Base-by-base conservation (phyloP, 2,113 vertebrate genomes). In the Pygoscelis antarcticus region DNA sequence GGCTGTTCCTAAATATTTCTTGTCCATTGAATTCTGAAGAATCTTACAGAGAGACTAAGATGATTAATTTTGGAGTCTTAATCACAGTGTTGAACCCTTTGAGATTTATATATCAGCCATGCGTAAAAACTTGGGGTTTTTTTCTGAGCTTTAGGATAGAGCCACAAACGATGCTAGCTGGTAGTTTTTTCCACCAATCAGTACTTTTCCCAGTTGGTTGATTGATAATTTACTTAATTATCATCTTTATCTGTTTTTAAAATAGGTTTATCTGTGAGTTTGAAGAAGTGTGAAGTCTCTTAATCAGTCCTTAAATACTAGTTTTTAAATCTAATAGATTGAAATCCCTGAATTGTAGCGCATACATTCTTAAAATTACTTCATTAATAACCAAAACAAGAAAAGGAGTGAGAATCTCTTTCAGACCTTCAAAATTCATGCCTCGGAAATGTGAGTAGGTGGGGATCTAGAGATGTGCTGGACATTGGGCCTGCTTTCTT, bases 371-470 rank as follows among this genome's bases (percentile, higher is more conserved):
- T 70, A 58, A 83, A 87, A 90, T 51, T 49, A 38, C 74, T 86
- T 78, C 42, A 34, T 8, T 83, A 65, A 29, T 75, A 86, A 88
- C 12, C 9, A 61, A 51, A 62, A 25, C 27, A 81, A 58, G 46
- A 61, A 49, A 79, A 89, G 16, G 44, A 36, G 11, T 29, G 49
- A 75, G 9, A 70, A n/a, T 57, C 36, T 87, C 19, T 92, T 90
- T 89, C 72, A 93, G 47, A 89, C 38, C 26, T 82, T 89, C 22
- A 61, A 54, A 83, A 38, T 77, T 90, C 42, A 62, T 61, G 54
- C 68, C 54, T 87, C 75, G 61, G 84, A 89, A 94, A 89, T 61
- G 21, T 84, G 84, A 93, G 77, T 42, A 92, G 87, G 51, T 89
- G 65, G 60, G 36, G 51, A 84, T 75, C 57, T 68, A 66, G 69